Evolutionary conservation across 2,113 vertebrate genomes (phyloP), one percentile per base, ranked within the genome.

Genomic region (Bos indicus): DNA sequence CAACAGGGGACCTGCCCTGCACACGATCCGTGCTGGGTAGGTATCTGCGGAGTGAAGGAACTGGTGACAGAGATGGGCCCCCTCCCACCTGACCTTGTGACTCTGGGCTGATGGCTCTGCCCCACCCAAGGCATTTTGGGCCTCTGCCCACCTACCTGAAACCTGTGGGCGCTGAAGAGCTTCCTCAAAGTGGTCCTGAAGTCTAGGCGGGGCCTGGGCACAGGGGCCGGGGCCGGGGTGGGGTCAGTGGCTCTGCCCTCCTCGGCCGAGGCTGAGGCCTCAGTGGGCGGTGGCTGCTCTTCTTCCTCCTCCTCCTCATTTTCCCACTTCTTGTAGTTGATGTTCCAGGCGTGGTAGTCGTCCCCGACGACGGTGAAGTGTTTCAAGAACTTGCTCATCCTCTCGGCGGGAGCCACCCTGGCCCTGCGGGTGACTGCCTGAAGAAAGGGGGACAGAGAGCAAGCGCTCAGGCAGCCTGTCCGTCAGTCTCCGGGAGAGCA

Each of bases 331-430:
- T 59, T 96, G 43, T 98, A 98, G 92, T 98, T 98, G 0, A 99
- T 94, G 95, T 97, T 98, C 99, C 99, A 99, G 52, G 98, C 93
- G 1, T 98, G 92, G 0, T 99, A 98, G 57, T 99, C 95, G 0
- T 99, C 99, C 0, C 99, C 99, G 21, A 99, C 99, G 8, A 99
- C 98, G 0, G 99, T 99, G 99, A 99, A 99, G 93, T 99, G 99
- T 96, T 95, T 99, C 98, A 99, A 98, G 98, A 99, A 99, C 71
- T 36, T 98, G 95, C 99, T 98, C 99, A 99, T 99, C 96, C 95
- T 98, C 89, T 59, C 16, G 9, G 92, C 67, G 4, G 91, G 60
- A 97, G 99, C 98, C 97, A 87, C 98, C 83, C 17, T 97, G 97
- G 96, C 7, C 93, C 97, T 96, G 51, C 52, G 98, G 64, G 95